Base-by-base conservation (phyloP, 1,140 invertebrate species). In the Megalonaias nervosa region DNA sequence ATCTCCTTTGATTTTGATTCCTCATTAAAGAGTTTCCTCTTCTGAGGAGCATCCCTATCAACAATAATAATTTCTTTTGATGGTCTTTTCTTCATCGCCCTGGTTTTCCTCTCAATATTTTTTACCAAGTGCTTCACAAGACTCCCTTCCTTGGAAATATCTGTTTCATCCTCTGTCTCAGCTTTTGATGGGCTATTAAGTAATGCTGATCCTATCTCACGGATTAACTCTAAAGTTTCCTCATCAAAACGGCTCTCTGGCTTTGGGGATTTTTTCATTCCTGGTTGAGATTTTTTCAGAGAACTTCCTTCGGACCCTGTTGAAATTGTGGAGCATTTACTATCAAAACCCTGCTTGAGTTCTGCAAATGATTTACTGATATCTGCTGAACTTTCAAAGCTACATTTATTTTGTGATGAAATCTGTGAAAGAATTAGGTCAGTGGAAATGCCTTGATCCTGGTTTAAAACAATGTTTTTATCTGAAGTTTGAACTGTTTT, bases 121-220 rank as follows among this genome's bases (percentile, higher is more conserved):
- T 77, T 81, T 15, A 87, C 87, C 71, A 85, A 80, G 71, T 82
- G 79, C 38, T 74, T 83, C 0, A 88, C 87, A 17, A 85, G 59
- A 64, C 80, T 83, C 19, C 77, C 75, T 16, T 74, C 72, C 21
- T 65, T 74, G 2, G 81, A 75, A 62, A 78, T 71, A 55, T 76
- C 72, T 21, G 75, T 69, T 48, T 82, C 74, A 13, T 83, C 65
- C 59, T 82, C 74, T 0, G 72, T 60, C 57, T 81, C 57, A 58
- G 76, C 56, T 71, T 80, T 80, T n/a, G 80, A 72, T 5, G 85
- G 85, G 75, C 81, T 85, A 62, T 84, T 84, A 14, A 88, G 67
- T 19, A 86, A 79, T 31, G 83, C 84, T 9, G 85, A 88, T 1
- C 85, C 87, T 38, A 87, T 87, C 66, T 88, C 87, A 60, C 84